Evolutionary conservation across 2,888 invertebrate species (phyloP).

Genomic region (Carabus problematicus): DNA sequence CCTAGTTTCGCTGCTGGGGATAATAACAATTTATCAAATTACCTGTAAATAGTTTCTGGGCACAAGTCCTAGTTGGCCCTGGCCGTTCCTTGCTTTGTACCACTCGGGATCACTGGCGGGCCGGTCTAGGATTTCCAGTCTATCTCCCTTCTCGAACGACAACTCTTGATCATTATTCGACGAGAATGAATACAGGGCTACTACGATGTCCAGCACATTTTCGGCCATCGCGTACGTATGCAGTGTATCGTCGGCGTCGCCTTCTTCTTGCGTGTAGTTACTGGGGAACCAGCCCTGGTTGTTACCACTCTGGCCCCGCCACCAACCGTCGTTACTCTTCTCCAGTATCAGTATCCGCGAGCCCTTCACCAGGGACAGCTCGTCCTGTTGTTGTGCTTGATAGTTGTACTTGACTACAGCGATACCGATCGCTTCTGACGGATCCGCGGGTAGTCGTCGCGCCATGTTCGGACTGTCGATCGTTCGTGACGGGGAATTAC

Average conservation of each 20-base stretch:
- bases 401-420: conserved; percentile 97
- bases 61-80: conserved; percentile 93
- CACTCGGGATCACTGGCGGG: conserved; percentile 98
- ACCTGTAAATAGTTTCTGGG: conserved; percentile 90
- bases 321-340: conserved; percentile 99
- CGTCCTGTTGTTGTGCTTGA: conserved; percentile 70
- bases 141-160: conserved; percentile 96
- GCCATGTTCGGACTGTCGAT: conserved; percentile 78
- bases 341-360: conserved; percentile 94
- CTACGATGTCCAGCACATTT: conserved; percentile 94
- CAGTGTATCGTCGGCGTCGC: conserved; percentile 84
- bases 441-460: conserved; percentile 78
- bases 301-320: conserved; percentile 87
- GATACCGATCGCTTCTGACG: conserved; percentile 84
- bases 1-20: too few species aligned
- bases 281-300: conserved; percentile 95
- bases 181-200: conserved; percentile 92
- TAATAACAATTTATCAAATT: too few species aligned
- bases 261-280: conserved; percentile 95
- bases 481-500: conserved; percentile 83
- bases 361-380: conserved; percentile 92
- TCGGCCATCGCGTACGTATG: conserved; percentile 95
- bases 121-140: conserved; percentile 94
- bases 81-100: conserved; percentile 94
- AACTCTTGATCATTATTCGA: conserved; percentile 95